Base-by-base conservation (phyloP, 2,797 vertebrate genomes). In the Morelia viridis region DNA sequence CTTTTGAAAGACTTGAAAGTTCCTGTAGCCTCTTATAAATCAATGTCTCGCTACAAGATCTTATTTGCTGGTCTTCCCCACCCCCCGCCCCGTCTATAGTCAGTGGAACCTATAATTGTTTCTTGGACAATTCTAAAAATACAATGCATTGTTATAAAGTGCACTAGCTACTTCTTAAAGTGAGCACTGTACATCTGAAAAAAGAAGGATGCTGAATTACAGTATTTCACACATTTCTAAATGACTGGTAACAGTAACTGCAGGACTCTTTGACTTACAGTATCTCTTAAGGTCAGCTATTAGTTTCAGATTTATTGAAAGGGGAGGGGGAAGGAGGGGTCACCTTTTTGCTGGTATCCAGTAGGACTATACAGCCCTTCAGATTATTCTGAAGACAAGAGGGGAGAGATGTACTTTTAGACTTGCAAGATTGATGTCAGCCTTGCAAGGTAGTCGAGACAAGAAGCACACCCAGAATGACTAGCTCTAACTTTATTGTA, bases 121-220 rank as follows among this genome's bases (percentile, higher is more conserved):
- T 94, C 87, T 85, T 94, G 94, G 65, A 94, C 89, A 85, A 85
- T 85, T 53, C 91, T 89, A 83, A 92, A 92, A 93, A 85, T 84
- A 58, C 0, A 0, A 2, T 53, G 24, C 9, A 6, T 61, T 56
- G 28, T 57, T 90, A 90, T 41, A 91, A 65, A 92, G 68, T 50
- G 35, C 22, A 57, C 5, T 31, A 85, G 31, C 0, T 89, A 64
- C 58, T 17, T 35, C 85, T 65, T 61, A 26, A 62, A 89, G 56
- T 22, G 58, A 87, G 11, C n/a, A 64, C 12, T 1, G 1, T 9
- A 65, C 61, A 57, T 57, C 35, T 26, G 87, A 35, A 65, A 64
- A 17, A 4, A 41, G 83, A 83, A 64, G 0, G 56, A 15, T 65
- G 28, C 56, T 4, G 64, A 31, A 1, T 92, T 83, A 90, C 92